These are phyloP conservation scores for Helicoverpa armigera DNA, from an alignment of 1,140 invertebrate species.

Conservation along the genomic window DNA sequence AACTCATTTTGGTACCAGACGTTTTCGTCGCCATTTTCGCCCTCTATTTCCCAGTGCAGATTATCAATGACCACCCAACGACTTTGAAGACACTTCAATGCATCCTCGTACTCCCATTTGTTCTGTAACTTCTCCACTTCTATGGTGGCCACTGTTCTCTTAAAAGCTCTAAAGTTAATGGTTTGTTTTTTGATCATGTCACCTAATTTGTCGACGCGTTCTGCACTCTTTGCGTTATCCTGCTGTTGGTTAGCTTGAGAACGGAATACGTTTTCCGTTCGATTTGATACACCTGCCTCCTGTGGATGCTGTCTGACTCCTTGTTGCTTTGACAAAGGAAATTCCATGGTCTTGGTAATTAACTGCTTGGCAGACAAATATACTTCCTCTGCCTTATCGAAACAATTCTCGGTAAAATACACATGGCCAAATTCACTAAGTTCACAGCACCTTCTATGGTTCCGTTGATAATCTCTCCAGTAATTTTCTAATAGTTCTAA, in stretches of 20 bases:
- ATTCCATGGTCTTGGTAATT: neutral
- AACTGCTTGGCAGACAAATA: neutral
- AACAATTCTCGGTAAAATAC: slow-evolving; percentile 5
- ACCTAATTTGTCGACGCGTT: neutral
- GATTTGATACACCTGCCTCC: neutral
- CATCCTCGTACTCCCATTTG: slow-evolving; percentile 51
- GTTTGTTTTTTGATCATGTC: slow-evolving; percentile 39
- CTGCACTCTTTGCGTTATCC: neutral
- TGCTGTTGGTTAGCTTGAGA: neutral
- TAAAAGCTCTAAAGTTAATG: slow-evolving; percentile 48
- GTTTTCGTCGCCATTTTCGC: slow-evolving; percentile 4
- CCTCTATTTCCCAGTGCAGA: slow-evolving; percentile 53
- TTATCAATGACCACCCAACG: slow-evolving; percentile 45
- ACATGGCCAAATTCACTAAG: neutral
- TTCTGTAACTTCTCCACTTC: slow-evolving; percentile 26
- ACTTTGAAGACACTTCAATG: slow-evolving; percentile 25
- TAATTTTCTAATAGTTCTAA: slow-evolving; percentile 45
- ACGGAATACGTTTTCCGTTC: neutral
- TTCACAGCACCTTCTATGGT: slow-evolving; percentile 15
- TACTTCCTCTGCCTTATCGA: neutral
- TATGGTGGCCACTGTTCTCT: slow-evolving; percentile 22
- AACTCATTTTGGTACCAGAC: neutral
- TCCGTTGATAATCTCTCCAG: slow-evolving; percentile 51
- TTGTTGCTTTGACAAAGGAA: neutral
- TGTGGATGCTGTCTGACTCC: neutral